These are phyloP conservation scores for Uromys caudimaculatus DNA, from an alignment of 2,797 vertebrate genomes.

Conservation along the genomic window DNA sequence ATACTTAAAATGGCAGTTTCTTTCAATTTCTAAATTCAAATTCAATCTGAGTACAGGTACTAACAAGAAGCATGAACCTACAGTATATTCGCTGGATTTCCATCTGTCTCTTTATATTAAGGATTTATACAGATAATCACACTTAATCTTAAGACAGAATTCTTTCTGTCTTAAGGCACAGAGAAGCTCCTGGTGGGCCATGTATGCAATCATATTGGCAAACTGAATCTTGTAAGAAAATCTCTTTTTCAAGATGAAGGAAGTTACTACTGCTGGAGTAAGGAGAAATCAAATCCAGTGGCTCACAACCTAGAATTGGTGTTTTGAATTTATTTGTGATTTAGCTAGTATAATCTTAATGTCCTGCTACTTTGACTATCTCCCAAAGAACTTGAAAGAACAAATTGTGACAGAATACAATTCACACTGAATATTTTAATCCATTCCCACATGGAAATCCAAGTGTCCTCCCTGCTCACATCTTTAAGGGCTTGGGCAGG, in stretches of 20 bases:
- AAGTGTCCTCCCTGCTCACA: conserved; percentile 43
- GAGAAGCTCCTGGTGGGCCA: background rate
- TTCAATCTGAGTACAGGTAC: background rate
- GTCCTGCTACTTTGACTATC: conserved; percentile 34
- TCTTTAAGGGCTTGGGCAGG: conserved; percentile 1
- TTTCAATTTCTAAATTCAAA: background rate
- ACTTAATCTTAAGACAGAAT: background rate
- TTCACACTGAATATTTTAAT: conserved; percentile 56
- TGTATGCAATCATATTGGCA: background rate
- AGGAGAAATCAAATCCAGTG: background rate
- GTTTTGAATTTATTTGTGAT: conserved; percentile 49
- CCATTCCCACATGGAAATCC: conserved; percentile 55
- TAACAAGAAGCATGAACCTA: background rate
- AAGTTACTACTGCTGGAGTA: background rate
- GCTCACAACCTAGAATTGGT: background rate
- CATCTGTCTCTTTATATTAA: no score
- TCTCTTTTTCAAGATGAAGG: background rate
- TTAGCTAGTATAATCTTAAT: background rate
- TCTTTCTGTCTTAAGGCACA: background rate
- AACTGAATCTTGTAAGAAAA: background rate
- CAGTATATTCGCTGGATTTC: background rate
- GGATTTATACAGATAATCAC: no score
- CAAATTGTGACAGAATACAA: conserved; percentile 46
- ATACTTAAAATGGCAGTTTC: background rate
- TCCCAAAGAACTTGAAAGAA: conserved; percentile 42